Conservation (phyloP, 1,140 invertebrate species). For the Caenorhabditis latens region DNA sequence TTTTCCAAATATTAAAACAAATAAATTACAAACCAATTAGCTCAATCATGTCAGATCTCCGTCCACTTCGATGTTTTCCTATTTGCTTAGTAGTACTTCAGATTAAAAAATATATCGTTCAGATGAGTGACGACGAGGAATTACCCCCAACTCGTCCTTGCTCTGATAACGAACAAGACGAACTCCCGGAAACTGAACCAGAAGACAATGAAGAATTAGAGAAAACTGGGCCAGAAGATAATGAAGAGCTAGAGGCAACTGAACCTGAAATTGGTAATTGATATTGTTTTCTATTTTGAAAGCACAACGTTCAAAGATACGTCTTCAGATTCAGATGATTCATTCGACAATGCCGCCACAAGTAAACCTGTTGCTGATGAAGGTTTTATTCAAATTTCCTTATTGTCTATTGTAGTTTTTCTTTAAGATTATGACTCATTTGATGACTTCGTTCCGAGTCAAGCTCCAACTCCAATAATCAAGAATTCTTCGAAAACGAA, state of each 20-base stretch:
- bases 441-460: slow-evolving; percentile 34
- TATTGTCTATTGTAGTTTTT: neutral
- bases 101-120: neutral
- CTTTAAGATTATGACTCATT: slow-evolving; percentile 35
- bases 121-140: slow-evolving; percentile 28
- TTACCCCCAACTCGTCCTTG: slow-evolving; percentile 4
- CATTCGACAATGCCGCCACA: neutral
- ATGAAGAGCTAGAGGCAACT: slow-evolving; percentile 7
- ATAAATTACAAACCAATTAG: neutral
- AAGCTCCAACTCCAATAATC: neutral
- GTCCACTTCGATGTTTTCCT: neutral
- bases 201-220: slow-evolving; percentile 8
- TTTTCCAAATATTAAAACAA: neutral
- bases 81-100: neutral
- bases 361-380: slow-evolving; percentile 20
- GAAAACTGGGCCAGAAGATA: slow-evolving; percentile 6
- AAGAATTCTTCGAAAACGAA: neutral
- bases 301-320: neutral
- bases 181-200: neutral
- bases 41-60: neutral
- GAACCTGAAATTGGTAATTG: neutral
- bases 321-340: slow-evolving; percentile 57
- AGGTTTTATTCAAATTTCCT: neutral
- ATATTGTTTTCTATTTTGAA: neutral
- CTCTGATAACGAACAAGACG: neutral